Evolutionary conservation across 2,888 invertebrate species (phyloP).

Genomic region (Cataglyphis albicans): DNA sequence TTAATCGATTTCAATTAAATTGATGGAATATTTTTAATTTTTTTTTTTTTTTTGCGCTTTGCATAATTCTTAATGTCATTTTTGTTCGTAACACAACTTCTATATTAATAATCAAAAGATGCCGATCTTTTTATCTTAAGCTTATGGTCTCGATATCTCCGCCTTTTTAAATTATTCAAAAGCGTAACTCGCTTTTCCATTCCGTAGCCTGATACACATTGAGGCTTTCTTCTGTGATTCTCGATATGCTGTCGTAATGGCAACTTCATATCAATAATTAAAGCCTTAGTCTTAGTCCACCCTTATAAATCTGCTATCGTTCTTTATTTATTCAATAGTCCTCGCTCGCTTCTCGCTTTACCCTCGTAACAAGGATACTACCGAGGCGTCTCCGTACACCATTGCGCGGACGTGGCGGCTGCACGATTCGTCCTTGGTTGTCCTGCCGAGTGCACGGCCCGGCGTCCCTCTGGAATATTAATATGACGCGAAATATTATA

Average conservation of each 20-base stretch:
- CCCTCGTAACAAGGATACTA: background rate
- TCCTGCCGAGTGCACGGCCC: slow-evolving; percentile 63
- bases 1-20: slow-evolving; percentile 3
- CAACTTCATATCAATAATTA: slow-evolving; percentile 21
- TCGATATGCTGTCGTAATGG: slow-evolving; percentile 7
- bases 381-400: slow-evolving; percentile 6
- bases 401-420: slow-evolving; percentile 64
- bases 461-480: slow-evolving; percentile 85
- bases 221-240: background rate
- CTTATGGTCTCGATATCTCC: background rate
- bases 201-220: background rate
- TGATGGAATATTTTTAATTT: slow-evolving; percentile 1
- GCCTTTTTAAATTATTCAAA: slow-evolving; percentile 2
- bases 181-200: background rate
- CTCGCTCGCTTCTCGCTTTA: slow-evolving; percentile 21
- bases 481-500: slow-evolving; percentile 86
- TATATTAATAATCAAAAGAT: background rate
- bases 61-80: background rate
- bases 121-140: background rate
- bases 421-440: slow-evolving; percentile 61
- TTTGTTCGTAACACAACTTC: background rate
- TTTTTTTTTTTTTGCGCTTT: background rate
- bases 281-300: slow-evolving; percentile 4
- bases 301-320: slow-evolving; percentile 2
- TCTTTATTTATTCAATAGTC: slow-evolving; percentile 40